Evolutionary conservation across 2,888 invertebrate species (phyloP).

Genomic region (Epistrophe eligans): DNA sequence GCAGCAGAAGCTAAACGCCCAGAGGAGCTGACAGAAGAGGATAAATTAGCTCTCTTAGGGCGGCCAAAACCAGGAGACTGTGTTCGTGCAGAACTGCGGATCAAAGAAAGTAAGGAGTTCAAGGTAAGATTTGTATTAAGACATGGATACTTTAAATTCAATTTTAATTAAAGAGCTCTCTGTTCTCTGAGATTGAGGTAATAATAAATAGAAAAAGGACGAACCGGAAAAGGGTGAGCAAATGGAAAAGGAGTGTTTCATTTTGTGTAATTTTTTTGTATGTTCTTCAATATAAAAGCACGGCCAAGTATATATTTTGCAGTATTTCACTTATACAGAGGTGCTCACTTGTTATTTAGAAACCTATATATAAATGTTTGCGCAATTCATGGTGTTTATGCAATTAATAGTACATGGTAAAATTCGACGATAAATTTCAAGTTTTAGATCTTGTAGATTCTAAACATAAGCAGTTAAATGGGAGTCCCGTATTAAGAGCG

Average conservation of each 20-base stretch:
- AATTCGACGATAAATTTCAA: not conserved
- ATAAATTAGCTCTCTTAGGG: conserved; percentile 95
- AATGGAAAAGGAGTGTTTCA: conserved; percentile 27
- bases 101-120: conserved; percentile 99
- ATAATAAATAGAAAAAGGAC: conserved; percentile 58
- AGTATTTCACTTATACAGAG: not conserved
- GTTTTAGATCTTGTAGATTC: not conserved
- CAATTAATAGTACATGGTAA: not conserved
- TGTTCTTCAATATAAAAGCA: conserved; percentile 16
- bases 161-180: conserved; percentile 41
- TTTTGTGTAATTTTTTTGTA: conserved; percentile 18
- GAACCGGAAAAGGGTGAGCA: conserved; percentile 64
- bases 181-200: conserved; percentile 52
- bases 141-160: conserved; percentile 28
- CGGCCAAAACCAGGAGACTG: conserved; percentile 96
- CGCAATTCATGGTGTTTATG: not conserved
- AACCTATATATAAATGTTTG: not conserved
- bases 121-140: conserved; percentile 88
- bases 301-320: not conserved
- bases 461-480: no score
- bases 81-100: conserved; percentile 92
- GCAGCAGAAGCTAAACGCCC: conserved; percentile 87
- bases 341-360: not conserved
- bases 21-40: conserved; percentile 90
- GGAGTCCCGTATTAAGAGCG: no score